phyloP scores from a whole-genome alignment of 2,113 vertebrate species.

The Apteryx owenii region DNA sequence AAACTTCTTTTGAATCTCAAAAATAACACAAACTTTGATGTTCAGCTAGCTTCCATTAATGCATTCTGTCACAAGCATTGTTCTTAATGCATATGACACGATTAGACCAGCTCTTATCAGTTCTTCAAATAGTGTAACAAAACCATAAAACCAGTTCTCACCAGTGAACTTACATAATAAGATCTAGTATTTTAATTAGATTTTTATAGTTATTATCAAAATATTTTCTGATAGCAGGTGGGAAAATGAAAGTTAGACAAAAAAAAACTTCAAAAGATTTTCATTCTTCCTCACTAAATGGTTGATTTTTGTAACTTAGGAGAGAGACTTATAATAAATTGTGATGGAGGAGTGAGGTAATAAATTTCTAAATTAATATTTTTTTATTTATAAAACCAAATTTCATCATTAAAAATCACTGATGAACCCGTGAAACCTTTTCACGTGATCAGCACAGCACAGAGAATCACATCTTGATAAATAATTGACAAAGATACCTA shows the following conservation, averaged over 20 bases:
- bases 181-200: not conserved
- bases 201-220: not conserved
- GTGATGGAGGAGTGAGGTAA: not conserved
- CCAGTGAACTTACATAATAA: not conserved
- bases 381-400: not conserved
- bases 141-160: not conserved
- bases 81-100: not conserved
- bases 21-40: not conserved
- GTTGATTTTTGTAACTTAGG: not conserved
- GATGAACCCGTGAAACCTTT: not conserved
- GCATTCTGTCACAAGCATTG: not conserved
- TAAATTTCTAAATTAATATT: not conserved
- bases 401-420: not conserved
- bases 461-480: not conserved
- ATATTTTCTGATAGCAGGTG: not conserved
- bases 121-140: not conserved
- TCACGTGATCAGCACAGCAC: not conserved
- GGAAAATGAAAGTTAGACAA: not conserved
- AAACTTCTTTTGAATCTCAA: constrained; percentile 3
- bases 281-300: not conserved
- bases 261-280: not conserved
- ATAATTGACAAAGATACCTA: not conserved
- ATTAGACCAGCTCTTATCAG: not conserved
- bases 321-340: not conserved
- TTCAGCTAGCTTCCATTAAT: not conserved